Evolutionary conservation across 2,888 invertebrate genomes (phyloP).

Genomic region (Nipponacmea schrenckii): DNA sequence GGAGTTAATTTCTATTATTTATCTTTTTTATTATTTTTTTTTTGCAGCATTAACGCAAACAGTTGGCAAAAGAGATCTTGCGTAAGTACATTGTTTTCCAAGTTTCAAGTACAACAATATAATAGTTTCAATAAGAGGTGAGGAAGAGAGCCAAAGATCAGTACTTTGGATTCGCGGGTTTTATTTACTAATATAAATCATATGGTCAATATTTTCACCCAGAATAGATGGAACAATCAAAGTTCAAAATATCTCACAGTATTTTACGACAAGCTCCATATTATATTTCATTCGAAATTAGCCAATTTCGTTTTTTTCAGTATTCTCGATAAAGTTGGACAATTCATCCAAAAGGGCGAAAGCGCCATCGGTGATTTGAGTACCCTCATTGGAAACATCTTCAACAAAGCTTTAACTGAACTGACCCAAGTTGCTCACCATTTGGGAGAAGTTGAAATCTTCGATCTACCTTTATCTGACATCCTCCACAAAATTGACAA

Average conservation of each 20-base stretch:
- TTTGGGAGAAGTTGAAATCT: background rate
- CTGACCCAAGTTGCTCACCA: background rate
- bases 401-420: constrained; percentile 12
- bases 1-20: background rate
- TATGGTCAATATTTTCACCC: background rate
- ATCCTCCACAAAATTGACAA: constrained; percentile 11
- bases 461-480: background rate
- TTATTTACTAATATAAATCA: background rate
- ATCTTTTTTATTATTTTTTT: background rate
- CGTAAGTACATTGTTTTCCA: constrained; percentile 7
- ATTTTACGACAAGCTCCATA: no score
- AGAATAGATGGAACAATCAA: background rate
- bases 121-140: no score
- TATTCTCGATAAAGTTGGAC: background rate
- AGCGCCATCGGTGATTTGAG: constrained; percentile 3
- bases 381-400: constrained; percentile 10
- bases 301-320: no score
- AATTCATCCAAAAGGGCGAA: constrained; percentile 10
- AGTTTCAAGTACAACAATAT: background rate
- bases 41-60: background rate
- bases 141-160: no score
- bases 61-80: background rate
- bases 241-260: no score
- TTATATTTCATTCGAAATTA: no score
- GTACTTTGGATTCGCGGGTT: no score